These are phyloP conservation scores for Spodoptera frugiperda DNA, from an alignment of 1,140 invertebrate genomes.

Conservation along the genomic window DNA sequence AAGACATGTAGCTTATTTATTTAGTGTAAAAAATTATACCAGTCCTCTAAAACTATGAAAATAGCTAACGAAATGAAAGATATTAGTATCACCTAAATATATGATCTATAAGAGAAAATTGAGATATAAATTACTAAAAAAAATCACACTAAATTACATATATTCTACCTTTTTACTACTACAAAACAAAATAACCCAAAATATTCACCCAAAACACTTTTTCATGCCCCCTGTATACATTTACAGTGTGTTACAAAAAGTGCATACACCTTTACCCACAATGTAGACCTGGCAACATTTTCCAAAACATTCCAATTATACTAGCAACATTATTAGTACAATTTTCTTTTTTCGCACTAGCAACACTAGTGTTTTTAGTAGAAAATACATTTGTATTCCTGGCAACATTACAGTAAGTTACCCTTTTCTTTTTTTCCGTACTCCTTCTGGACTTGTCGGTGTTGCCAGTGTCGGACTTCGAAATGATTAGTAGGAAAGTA, in stretches of 20 bases:
- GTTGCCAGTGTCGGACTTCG: conserved; percentile 45
- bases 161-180: conserved; percentile 11
- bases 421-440: conserved; percentile 23
- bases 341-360: not conserved
- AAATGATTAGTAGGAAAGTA: conserved; percentile 9
- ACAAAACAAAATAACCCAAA: not conserved
- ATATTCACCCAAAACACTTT: not conserved
- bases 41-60: conserved; percentile 14
- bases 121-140: conserved; percentile 4
- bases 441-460: not conserved
- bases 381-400: not conserved
- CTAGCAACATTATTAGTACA: not conserved
- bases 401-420: conserved; percentile 8
- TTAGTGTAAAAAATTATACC: not conserved
- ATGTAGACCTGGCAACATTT: conserved; percentile 22
- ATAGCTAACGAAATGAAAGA: not conserved
- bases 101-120: not conserved
- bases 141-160: not conserved
- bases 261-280: conserved; percentile 11
- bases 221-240: conserved; percentile 7
- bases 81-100: conserved; percentile 1
- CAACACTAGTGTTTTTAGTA: not conserved
- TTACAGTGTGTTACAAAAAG: conserved; percentile 9
- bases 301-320: not conserved
- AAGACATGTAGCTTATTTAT: too few species aligned